These are phyloP conservation scores for Clamator glandarius DNA, from an alignment of 2,797 vertebrate genomes.

Conservation along the genomic window DNA sequence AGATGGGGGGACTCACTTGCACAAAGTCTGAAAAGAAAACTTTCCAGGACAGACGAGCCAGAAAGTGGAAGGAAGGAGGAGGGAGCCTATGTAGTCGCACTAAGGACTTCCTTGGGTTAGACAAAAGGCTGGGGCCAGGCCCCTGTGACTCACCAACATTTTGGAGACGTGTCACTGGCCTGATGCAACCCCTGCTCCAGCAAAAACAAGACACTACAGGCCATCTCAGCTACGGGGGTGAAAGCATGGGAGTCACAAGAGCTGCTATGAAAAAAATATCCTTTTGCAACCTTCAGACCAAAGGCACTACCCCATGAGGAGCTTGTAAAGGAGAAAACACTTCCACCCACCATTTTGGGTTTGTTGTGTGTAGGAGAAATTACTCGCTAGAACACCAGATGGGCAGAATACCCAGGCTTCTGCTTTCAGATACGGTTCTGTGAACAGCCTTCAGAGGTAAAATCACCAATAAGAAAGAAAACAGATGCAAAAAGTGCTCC, in stretches of 20 bases:
- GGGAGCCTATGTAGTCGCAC: not conserved
- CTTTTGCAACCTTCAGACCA: not conserved
- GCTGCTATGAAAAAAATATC: not conserved
- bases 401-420: slow-evolving; percentile 16
- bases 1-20: not conserved
- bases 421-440: not conserved
- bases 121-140: not conserved
- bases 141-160: not conserved
- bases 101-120: not conserved
- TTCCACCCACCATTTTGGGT: not conserved
- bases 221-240: rapidly evolving
- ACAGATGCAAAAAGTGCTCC: not conserved
- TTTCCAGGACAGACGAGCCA: not conserved
- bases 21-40: not conserved
- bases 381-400: not conserved
- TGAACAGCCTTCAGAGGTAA: not conserved
- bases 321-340: not conserved
- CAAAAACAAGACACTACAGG: not conserved
- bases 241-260: not conserved
- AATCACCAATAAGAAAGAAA: not conserved
- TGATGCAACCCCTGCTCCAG: not conserved
- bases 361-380: not conserved
- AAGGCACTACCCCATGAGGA: not conserved
- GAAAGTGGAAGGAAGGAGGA: not conserved
- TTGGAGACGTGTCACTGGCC: not conserved